These are phyloP conservation scores for Dromius quadrimaculatus DNA, from an alignment of 2,888 invertebrate genomes.

Conservation along the genomic window DNA sequence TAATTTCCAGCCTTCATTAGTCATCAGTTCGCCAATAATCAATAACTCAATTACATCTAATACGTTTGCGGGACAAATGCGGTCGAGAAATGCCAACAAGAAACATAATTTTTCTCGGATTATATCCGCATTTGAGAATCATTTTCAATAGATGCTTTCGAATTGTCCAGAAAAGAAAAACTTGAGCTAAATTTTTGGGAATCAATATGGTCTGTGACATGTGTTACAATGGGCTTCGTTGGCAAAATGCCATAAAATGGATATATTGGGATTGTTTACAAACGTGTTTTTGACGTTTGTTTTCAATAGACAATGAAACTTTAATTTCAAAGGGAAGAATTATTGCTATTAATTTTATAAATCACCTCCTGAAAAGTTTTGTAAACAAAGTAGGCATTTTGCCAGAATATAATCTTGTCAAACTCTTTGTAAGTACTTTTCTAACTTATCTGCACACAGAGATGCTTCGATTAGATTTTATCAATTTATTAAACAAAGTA, in stretches of 20 bases:
- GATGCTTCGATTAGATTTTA: too few species aligned
- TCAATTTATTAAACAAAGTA: too few species aligned
- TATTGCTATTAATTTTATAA: too few species aligned
- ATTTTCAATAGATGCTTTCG: slow-evolving; percentile 22
- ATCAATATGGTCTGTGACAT: slow-evolving; percentile 27
- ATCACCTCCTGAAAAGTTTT: too few species aligned
- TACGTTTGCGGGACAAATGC: background rate
- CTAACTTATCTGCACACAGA: too few species aligned
- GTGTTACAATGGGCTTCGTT: slow-evolving; percentile 19
- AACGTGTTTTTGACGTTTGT: background rate
- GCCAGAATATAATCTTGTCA: too few species aligned
- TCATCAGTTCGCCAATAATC: too few species aligned
- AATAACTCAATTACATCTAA: slow-evolving; percentile 12
- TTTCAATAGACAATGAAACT: background rate
- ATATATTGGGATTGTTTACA: slow-evolving; percentile 17
- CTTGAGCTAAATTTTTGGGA: background rate
- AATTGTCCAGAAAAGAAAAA: slow-evolving; percentile 1
- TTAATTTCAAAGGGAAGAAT: too few species aligned
- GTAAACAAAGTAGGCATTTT: too few species aligned
- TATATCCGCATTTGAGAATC: slow-evolving; percentile 6
- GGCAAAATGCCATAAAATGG: slow-evolving; percentile 32
- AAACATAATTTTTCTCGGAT: background rate
- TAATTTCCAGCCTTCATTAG: too few species aligned
- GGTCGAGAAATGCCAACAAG: background rate
- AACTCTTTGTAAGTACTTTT: too few species aligned